phyloP scores from a whole-genome alignment of 2,113 vertebrate genomes.

The Amblyornis subalaris region DNA sequence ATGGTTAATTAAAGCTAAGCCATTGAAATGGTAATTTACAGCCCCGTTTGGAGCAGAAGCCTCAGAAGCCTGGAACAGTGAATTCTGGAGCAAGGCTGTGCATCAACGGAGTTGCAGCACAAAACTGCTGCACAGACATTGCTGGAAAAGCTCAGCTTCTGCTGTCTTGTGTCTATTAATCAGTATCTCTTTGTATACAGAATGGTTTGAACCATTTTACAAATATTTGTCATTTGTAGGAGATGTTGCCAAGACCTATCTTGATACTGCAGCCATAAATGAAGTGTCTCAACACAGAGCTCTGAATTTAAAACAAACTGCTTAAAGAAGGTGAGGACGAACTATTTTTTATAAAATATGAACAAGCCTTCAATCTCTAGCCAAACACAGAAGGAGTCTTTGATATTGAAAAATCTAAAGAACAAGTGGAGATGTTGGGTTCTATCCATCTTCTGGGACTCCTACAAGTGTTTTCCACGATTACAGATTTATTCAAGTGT shows the following conservation, averaged over 20 bases:
- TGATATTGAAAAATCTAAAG: not conserved
- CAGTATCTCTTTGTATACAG: slow-evolving; percentile 25
- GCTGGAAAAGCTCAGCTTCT: slow-evolving; percentile 40
- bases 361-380: not conserved
- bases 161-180: slow-evolving; percentile 25
- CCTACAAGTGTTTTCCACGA: not conserved
- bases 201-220: slow-evolving; percentile 17
- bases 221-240: slow-evolving; percentile 57
- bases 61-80: not conserved
- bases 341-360: not conserved
- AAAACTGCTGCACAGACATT: not conserved
- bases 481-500: not conserved
- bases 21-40: slow-evolving; percentile 45
- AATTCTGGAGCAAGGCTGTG: slow-evolving; percentile 14
- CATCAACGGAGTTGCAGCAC: not conserved
- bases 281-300: not conserved
- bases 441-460: not conserved
- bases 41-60: not conserved
- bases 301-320: slow-evolving; percentile 33
- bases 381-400: not conserved
- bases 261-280: slow-evolving; percentile 14
- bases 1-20: slow-evolving; percentile 31
- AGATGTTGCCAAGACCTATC: slow-evolving; percentile 21
- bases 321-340: not conserved
- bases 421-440: not conserved